Evolutionary conservation across 2,888 invertebrate species (phyloP).

Genomic region (Entomobrya multifasciata): DNA sequence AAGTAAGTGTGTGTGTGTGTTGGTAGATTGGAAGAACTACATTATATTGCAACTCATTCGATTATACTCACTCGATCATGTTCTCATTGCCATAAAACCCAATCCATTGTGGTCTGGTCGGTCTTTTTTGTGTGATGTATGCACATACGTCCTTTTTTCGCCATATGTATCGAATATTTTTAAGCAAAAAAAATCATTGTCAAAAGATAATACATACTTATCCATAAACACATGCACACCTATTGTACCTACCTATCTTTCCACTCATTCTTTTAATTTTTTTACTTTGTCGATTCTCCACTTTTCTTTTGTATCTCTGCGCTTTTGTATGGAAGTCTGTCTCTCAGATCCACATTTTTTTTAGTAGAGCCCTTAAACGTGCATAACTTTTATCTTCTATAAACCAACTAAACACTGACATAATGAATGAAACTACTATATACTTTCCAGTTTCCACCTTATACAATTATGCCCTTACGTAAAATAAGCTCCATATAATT

Average conservation of each 20-base stretch:
- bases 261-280: background rate
- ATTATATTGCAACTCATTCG: no score
- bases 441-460: no score
- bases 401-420: no score
- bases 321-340: no score
- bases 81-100: background rate
- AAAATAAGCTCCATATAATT: conserved; percentile 35
- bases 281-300: background rate
- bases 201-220: background rate
- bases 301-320: no score
- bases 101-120: background rate
- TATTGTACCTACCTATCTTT: background rate
- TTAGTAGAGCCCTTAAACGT: no score
- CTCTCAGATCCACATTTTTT: no score
- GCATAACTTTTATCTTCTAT: no score
- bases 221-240: background rate
- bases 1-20: background rate
- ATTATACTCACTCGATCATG: no score
- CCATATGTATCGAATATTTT: background rate
- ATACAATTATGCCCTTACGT: background rate
- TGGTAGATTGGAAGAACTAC: no score
- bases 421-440: no score
- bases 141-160: background rate
- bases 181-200: background rate
- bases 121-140: background rate